phyloP scores from a whole-genome alignment of 2,888 invertebrate species.

The Metallyticus violacea region DNA sequence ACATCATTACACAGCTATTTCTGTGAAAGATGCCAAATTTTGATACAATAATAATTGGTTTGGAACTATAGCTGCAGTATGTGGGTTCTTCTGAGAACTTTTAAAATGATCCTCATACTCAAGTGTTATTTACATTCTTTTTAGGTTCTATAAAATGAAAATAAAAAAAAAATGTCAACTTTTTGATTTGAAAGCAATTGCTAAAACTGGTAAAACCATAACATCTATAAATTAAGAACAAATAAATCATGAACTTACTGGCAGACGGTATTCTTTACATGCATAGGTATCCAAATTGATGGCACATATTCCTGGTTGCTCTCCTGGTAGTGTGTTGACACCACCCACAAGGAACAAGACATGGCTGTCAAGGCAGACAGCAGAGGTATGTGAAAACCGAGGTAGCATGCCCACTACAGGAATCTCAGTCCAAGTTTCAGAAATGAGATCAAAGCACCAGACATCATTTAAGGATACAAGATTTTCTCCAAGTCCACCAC shows the following conservation, averaged over 20 bases:
- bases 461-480: conserved; percentile 39
- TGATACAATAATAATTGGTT: too few species aligned
- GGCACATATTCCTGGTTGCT: conserved; percentile 43
- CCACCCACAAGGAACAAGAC: conserved; percentile 43
- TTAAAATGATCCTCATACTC: too few species aligned
- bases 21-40: too few species aligned
- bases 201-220: too few species aligned
- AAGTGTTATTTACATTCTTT: too few species aligned
- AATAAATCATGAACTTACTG: conserved; percentile 40
- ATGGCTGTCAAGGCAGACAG: conserved; percentile 41
- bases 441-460: conserved; percentile 34
- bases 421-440: conserved; percentile 37
- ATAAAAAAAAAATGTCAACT: too few species aligned
- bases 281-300: conserved; percentile 40
- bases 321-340: conserved; percentile 41
- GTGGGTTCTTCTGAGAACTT: too few species aligned
- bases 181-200: too few species aligned
- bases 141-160: too few species aligned
- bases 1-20: too few species aligned
- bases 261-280: conserved; percentile 41
- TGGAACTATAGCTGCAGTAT: too few species aligned
- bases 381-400: conserved; percentile 45
- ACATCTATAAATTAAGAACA: not conserved
- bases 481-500: conserved; percentile 41
- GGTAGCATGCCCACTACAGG: conserved; percentile 29